Evolutionary conservation across 2,113 vertebrate species (phyloP), one percentile per base, ranked within the genome.

Genomic region (Puntigrus tetrazona): DNA sequence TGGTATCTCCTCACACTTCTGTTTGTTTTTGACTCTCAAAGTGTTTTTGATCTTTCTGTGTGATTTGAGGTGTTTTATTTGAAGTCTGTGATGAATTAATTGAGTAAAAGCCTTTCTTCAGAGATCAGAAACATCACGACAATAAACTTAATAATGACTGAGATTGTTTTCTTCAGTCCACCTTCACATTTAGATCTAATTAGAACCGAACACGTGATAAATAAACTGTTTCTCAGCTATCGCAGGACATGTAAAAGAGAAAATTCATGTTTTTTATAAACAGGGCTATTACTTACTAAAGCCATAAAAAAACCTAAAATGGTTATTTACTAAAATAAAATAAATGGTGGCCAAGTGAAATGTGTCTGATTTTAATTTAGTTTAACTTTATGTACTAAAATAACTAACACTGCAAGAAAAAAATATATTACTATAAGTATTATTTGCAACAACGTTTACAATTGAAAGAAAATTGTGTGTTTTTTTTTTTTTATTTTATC

Each of bases 11-110:
- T 74, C 38, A 25, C 50, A 16, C 14, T 55, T 38, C 45, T 47
- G 13, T 14, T 47, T 47, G 45, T 47, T 70, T 34, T 27, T 45
- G 20, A 82, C 59, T 77, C 29, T 61, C 77, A 38, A 65, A 61
- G 61, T 2, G 29, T 9, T 67, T 85, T 74, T 85, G 78, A 85
- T 78, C 83, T 78, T 69, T 41, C 47, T 81, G n/a, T 29, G n/a
- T 67, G 63, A 74, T 67, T 78, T 8, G 82, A 82, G 43, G 47
- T 82, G 72, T 69, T 84, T 73, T 82, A 83, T 73, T 65, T 63
- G 45, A 14, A 47, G 3, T 45, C 0, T 45, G 43, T 65, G 52
- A 57, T 63, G 63, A 79, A 82, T 59, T 38, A 86, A 86, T 84
- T 81, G 85, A 3, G 45, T 45, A 45, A 45, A 2, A 52, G 50